Percentiles rank a stretch among this genome's conserved stretches.
phyloP scores from a whole-genome alignment of 2,888 invertebrate species.

The Tipula confusa region DNA sequence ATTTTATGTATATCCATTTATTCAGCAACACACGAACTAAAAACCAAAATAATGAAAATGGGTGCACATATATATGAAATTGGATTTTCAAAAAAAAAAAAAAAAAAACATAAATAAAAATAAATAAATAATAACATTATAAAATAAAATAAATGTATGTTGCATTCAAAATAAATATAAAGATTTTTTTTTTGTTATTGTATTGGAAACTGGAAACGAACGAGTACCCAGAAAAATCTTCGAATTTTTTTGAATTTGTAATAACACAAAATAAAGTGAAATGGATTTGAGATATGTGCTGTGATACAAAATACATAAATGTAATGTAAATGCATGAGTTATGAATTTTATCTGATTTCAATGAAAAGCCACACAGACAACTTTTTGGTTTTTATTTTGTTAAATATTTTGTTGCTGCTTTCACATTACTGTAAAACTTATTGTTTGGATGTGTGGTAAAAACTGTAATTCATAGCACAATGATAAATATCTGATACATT shows the following conservation, averaged over 20 bases:
- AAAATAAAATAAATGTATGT: not conserved
- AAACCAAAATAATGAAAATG: not conserved
- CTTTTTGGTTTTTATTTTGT: not conserved
- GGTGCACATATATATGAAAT: not conserved
- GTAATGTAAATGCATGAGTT: conserved; percentile 1
- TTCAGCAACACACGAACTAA: not conserved
- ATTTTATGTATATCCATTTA: not conserved
- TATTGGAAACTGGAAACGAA: not conserved
- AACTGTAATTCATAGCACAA: not conserved
- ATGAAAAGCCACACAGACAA: not conserved
- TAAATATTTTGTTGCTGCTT: not conserved
- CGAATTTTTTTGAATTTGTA: not conserved
- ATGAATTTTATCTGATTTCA: conserved; percentile 12
- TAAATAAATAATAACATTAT: not conserved
- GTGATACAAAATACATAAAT: not conserved
- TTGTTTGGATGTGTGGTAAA: not conserved
- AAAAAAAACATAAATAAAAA: too few species aligned
- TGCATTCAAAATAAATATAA: not conserved
- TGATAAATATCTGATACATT: not conserved
- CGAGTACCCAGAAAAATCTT: not conserved
- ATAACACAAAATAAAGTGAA: not conserved
- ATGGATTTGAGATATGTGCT: conserved; percentile 16
- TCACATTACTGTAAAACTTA: not conserved
- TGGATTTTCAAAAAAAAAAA: not conserved
- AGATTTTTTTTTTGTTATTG: not conserved